These are phyloP conservation scores for Gadopsis marmoratus DNA, from an alignment of 2,797 vertebrate genomes.

Conservation along the genomic window DNA sequence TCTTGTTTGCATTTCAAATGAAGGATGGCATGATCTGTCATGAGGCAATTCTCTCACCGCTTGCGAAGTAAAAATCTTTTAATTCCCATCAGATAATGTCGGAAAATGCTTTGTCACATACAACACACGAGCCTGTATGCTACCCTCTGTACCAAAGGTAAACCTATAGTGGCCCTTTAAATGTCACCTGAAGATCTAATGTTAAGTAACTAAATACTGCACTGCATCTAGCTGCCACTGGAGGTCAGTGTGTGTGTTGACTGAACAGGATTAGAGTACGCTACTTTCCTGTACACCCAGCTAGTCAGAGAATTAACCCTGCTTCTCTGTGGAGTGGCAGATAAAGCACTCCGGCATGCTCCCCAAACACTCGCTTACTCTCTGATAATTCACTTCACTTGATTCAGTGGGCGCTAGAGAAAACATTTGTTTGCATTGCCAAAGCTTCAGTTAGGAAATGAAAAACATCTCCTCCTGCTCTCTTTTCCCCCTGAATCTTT, in stretches of 20 bases:
- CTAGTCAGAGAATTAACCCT: constrained; percentile 28
- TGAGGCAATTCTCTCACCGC: background rate
- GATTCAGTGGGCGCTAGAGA: constrained; percentile 40
- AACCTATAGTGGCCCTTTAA: background rate
- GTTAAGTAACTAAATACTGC: constrained; percentile 7
- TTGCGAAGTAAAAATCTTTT: constrained; percentile 6
- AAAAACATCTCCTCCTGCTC: constrained; percentile 29
- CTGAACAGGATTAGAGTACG: constrained; percentile 32
- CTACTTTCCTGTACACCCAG: constrained; percentile 7
- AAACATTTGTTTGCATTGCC: constrained; percentile 43
- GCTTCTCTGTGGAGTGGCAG: constrained; percentile 35
- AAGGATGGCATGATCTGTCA: constrained; percentile 6
- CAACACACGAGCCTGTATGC: background rate
- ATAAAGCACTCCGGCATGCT: constrained; percentile 43
- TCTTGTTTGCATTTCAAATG: constrained; percentile 17
- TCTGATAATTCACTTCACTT: constrained; percentile 42
- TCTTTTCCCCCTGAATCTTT: constrained; percentile 4
- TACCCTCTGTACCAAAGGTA: background rate
- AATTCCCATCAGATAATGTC: constrained; percentile 24
- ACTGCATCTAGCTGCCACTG: constrained; percentile 24
- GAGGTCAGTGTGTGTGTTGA: constrained; percentile 50
- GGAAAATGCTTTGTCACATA: background rate
- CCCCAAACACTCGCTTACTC: constrained; percentile 23
- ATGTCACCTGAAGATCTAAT: constrained; percentile 12
- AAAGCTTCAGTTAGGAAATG: constrained; percentile 47